phyloP scores from a whole-genome alignment of 2,888 invertebrate species.

The Siphonodentalium dalli region DNA sequence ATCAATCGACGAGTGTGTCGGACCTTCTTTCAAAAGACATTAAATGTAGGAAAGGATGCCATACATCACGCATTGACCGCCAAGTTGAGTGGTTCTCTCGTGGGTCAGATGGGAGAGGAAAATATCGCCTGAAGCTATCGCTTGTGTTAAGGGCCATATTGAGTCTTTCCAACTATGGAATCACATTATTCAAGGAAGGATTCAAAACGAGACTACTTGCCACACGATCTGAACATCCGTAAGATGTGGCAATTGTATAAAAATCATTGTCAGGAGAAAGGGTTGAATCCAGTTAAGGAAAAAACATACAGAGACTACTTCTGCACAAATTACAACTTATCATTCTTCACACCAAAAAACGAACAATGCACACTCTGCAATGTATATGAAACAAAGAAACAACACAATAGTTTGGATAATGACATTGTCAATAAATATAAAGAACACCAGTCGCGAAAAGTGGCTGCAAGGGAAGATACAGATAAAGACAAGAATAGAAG shows the following conservation, averaged over 20 bases:
- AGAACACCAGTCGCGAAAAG: slow-evolving; percentile 8
- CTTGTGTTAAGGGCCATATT: slow-evolving; percentile 20
- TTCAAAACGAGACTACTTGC: slow-evolving; percentile 16
- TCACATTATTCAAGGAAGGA: slow-evolving; percentile 24
- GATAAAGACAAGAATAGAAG: slow-evolving; percentile 2
- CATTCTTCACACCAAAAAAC: slow-evolving; percentile 29
- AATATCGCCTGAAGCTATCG: slow-evolving; percentile 1
- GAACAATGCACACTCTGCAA: slow-evolving; percentile 26
- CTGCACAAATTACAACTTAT: slow-evolving; percentile 24
- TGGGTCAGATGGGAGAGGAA: slow-evolving; percentile 13
- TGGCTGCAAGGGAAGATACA: slow-evolving; percentile 20
- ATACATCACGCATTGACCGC: slow-evolving; percentile 20
- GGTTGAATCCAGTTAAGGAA: slow-evolving; percentile 12
- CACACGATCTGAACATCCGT: slow-evolving; percentile 12
- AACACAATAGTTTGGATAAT: slow-evolving; percentile 6
- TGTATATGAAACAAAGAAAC: slow-evolving; percentile 10
- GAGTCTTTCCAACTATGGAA: slow-evolving; percentile 24
- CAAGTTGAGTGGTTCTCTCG: slow-evolving; percentile 8
- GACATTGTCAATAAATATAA: slow-evolving; percentile 2
- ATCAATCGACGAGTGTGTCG: slow-evolving; percentile 17
- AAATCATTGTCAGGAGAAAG: slow-evolving; percentile 14
- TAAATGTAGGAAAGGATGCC: slow-evolving; percentile 17
- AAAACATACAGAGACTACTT: slow-evolving; percentile 25
- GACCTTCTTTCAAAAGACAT: slow-evolving; percentile 18
- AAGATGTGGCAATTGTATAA: slow-evolving; percentile 18